Conservation (phyloP, 1,140 invertebrate species). For the Gryon sp. region DNA sequence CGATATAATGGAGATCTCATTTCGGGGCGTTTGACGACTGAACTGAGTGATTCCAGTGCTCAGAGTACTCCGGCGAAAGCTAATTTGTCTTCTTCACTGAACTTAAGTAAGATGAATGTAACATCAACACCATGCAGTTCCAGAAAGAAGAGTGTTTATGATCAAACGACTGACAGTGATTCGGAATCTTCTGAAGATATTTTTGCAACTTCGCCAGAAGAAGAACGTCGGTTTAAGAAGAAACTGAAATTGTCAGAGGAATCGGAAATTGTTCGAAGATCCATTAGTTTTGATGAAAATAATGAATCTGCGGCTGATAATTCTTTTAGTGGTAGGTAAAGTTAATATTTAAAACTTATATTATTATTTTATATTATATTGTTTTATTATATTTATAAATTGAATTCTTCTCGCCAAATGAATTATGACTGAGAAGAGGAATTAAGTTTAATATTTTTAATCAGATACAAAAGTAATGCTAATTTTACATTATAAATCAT, state of each 20-base stretch:
- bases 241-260: conserved; percentile 28
- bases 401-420: no score
- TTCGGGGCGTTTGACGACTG: conserved; percentile 39
- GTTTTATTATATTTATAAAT: no score
- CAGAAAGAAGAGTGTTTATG: conserved; percentile 11
- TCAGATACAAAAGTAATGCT: no score
- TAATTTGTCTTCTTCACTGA: not conserved
- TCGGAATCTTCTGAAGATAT: conserved; percentile 22
- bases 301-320: not conserved
- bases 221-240: conserved; percentile 18
- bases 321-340: no score
- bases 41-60: not conserved
- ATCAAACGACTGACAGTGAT: conserved; percentile 42
- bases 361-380: not conserved
- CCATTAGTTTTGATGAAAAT: not conserved
- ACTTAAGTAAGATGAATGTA: not conserved
- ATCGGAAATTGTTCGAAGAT: not conserved
- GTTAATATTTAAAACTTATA: no score
- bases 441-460: no score
- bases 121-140: not conserved
- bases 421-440: no score
- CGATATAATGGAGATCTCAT: conserved; percentile 64
- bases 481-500: no score
- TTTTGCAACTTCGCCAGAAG: conserved; percentile 26
- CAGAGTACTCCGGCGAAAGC: not conserved